Conservation (phyloP, 2,113 vertebrate genomes). For the Xiphorhynchus elegans region DNA sequence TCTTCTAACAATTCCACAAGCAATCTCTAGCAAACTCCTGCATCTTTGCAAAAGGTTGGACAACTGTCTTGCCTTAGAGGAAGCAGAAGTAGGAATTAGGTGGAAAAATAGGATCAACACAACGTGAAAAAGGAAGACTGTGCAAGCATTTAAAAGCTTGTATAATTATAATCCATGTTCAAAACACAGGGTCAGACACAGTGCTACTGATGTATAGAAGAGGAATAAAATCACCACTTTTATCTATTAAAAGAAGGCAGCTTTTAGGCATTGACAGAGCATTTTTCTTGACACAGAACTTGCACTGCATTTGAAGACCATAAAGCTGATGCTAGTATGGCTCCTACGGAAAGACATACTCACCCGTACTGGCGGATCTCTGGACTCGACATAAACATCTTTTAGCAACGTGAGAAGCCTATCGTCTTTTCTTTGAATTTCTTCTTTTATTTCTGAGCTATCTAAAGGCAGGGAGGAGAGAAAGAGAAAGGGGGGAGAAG, state of each 20-base stretch:
- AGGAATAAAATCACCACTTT: neutral
- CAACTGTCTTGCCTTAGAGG: neutral
- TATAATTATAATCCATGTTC: neutral
- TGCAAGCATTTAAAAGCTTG: neutral
- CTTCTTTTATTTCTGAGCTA: conserved; percentile 42
- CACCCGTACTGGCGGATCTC: conserved; percentile 79
- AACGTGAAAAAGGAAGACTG: neutral
- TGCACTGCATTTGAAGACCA: neutral
- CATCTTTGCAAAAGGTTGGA: neutral
- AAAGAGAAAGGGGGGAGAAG: no score
- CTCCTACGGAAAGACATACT: neutral
- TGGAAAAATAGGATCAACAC: accelerated
- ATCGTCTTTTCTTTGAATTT: conserved; percentile 78
- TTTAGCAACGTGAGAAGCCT: conserved; percentile 78
- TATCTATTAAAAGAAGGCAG: neutral
- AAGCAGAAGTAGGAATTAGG: neutral
- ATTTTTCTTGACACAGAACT: neutral
- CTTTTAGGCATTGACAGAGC: neutral
- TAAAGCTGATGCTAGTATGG: neutral
- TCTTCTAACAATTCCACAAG: neutral
- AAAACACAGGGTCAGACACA: neutral
- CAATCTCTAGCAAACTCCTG: neutral
- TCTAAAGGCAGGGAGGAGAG: neutral
- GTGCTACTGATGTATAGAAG: accelerated
- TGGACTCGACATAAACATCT: conserved; percentile 89